These are phyloP conservation scores for Octonoba sinensis DNA, from an alignment of 2,888 invertebrate genomes.

Conservation along the genomic window DNA sequence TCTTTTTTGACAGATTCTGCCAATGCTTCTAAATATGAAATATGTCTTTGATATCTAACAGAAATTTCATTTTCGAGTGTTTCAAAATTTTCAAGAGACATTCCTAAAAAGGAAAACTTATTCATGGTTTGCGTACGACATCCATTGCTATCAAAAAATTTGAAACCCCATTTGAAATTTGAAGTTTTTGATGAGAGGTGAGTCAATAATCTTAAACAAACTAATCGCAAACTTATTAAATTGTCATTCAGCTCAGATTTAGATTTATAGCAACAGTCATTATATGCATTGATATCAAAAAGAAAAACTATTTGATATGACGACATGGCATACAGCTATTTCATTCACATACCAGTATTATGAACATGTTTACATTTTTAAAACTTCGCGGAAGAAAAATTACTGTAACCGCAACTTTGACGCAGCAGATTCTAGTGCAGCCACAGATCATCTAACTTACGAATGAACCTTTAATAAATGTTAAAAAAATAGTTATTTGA, in stretches of 20 bases:
- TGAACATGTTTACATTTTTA: too few relatives aligned
- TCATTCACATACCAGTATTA: too few relatives aligned
- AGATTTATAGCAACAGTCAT: not conserved
- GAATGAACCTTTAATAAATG: too few relatives aligned
- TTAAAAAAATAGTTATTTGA: too few relatives aligned
- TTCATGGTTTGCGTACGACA: slow-evolving; percentile 36
- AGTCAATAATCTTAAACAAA: slow-evolving; percentile 44
- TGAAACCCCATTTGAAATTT: slow-evolving; percentile 50
- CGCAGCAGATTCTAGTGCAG: too few relatives aligned
- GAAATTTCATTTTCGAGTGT: slow-evolving; percentile 57
- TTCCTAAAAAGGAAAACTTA: slow-evolving; percentile 28
- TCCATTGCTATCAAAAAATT: slow-evolving; percentile 50
- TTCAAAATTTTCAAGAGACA: slow-evolving; percentile 46
- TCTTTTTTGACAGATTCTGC: slow-evolving; percentile 5
- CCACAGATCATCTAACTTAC: too few relatives aligned
- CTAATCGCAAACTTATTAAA: slow-evolving; percentile 38
- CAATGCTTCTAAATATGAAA: slow-evolving; percentile 36
- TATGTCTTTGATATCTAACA: slow-evolving; percentile 34
- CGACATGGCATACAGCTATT: too few relatives aligned
- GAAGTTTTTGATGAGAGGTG: slow-evolving; percentile 13
- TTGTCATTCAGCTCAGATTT: slow-evolving; percentile 22
- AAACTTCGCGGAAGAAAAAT: too few relatives aligned
- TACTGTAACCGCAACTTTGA: too few relatives aligned
- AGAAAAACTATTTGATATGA: slow-evolving; percentile 48
- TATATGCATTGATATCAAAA: slow-evolving; percentile 50